Evolutionary conservation across 2,797 vertebrate species (phyloP).

Genomic region (Morelia viridis): DNA sequence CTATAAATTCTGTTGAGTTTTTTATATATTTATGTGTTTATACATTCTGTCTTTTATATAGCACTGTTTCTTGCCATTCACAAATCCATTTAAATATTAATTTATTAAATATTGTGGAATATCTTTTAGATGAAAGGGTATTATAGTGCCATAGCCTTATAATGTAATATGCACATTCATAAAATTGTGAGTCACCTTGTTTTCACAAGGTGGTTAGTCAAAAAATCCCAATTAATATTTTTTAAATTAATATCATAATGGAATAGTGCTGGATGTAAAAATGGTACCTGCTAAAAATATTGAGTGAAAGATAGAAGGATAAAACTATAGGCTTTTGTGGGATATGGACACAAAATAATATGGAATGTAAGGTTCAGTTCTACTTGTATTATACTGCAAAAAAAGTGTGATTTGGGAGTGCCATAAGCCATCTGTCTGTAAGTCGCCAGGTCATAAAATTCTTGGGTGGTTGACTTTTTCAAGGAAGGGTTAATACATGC

Average conservation of each 20-base stretch:
- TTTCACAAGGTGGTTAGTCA: neutral
- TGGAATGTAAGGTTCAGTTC: neutral
- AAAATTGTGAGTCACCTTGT: neutral
- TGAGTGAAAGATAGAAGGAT: neutral
- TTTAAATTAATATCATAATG: neutral
- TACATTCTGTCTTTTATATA: too few species aligned
- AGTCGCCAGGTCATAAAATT: slow-evolving; percentile 45
- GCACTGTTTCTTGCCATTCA: neutral
- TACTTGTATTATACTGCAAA: neutral
- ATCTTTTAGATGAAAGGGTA: neutral
- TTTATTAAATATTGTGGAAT: neutral
- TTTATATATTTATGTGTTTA: too few species aligned
- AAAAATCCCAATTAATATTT: neutral
- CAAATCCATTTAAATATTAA: neutral
- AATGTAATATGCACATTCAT: neutral
- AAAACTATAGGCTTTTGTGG: neutral
- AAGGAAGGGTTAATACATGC: slow-evolving; percentile 57
- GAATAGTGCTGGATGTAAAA: neutral
- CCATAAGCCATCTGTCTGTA: neutral
- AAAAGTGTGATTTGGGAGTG: neutral
- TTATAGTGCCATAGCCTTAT: neutral
- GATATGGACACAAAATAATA: neutral
- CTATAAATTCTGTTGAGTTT: too few species aligned
- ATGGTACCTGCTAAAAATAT: neutral
- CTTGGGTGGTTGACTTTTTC: slow-evolving; percentile 37